Conservation (phyloP, 2,797 vertebrate species). For the Lophotriccus pileatus region DNA sequence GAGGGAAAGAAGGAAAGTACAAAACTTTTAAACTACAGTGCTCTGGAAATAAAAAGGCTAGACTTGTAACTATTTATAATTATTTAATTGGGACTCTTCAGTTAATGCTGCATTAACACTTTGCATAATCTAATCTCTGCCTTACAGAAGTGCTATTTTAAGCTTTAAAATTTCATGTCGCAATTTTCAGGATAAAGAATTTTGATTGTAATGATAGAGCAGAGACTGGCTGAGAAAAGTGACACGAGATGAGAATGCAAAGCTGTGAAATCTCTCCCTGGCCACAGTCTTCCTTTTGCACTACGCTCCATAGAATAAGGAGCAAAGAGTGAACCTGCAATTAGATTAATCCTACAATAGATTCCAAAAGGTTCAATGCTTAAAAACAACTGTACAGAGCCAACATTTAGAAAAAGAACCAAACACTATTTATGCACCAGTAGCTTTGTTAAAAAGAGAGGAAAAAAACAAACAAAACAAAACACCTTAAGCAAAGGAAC, state of each 20-base stretch:
- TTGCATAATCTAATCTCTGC: slow-evolving; percentile 39
- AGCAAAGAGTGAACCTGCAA: not conserved
- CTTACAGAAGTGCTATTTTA: slow-evolving; percentile 24
- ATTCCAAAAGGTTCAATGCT: slow-evolving; percentile 42
- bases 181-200: slow-evolving; percentile 47
- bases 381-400: slow-evolving; percentile 24
- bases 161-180: not conserved
- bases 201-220: slow-evolving; percentile 53
- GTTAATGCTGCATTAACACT: slow-evolving; percentile 30
- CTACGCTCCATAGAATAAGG: not conserved
- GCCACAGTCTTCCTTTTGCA: not conserved
- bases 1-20: not conserved
- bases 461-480: not conserved
- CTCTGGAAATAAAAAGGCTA: not conserved
- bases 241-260: not conserved
- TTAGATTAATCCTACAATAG: slow-evolving; percentile 43
- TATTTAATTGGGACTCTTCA: slow-evolving; percentile 45
- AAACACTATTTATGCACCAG: not conserved
- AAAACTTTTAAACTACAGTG: not conserved
- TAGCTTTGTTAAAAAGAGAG: slow-evolving; percentile 8
- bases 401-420: not conserved
- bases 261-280: slow-evolving; percentile 2
- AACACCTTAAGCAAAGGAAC: not conserved
- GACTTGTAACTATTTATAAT: slow-evolving; percentile 51
- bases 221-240: not conserved